Evolutionary conservation across 2,113 vertebrate species (phyloP).

Genomic region (Dasyurus viverrinus): DNA sequence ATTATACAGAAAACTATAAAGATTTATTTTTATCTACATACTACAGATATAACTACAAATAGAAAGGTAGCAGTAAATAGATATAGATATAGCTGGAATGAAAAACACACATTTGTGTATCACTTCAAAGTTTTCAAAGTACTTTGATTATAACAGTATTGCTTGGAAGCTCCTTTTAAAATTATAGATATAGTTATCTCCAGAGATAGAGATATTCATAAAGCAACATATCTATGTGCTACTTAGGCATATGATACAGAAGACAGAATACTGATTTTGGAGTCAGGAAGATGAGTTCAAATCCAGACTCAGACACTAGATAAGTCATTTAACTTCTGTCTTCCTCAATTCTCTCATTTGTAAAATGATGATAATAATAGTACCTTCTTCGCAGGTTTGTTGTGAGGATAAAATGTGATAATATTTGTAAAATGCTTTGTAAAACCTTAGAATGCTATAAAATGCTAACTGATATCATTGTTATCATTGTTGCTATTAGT

Average conservation of each 20-base stretch:
- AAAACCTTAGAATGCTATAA: not conserved
- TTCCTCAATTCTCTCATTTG: not conserved
- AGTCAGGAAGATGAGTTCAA: not conserved
- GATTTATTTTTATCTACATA: not conserved
- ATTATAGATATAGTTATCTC: not conserved
- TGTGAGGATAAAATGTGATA: not conserved
- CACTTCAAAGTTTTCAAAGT: not conserved
- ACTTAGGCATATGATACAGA: not conserved
- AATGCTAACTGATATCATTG: not conserved
- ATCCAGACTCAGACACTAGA: not conserved
- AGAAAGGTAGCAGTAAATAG: not conserved
- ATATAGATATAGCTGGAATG: not conserved
- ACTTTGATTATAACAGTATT: not conserved
- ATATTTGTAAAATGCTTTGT: not conserved
- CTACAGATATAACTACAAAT: not conserved
- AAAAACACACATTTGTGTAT: not conserved
- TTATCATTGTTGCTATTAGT: not conserved
- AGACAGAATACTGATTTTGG: not conserved
- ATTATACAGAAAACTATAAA: not conserved
- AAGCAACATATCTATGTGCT: not conserved
- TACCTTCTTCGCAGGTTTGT: not conserved
- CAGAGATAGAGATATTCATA: not conserved
- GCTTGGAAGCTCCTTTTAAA: not conserved
- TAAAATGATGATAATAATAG: not conserved
- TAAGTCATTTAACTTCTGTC: not conserved